Percentiles rank a stretch among this genome's conserved stretches.
These are phyloP conservation scores for Aplochiton taeniatus DNA, from an alignment of 2,797 vertebrate genomes.

Conservation along the genomic window DNA sequence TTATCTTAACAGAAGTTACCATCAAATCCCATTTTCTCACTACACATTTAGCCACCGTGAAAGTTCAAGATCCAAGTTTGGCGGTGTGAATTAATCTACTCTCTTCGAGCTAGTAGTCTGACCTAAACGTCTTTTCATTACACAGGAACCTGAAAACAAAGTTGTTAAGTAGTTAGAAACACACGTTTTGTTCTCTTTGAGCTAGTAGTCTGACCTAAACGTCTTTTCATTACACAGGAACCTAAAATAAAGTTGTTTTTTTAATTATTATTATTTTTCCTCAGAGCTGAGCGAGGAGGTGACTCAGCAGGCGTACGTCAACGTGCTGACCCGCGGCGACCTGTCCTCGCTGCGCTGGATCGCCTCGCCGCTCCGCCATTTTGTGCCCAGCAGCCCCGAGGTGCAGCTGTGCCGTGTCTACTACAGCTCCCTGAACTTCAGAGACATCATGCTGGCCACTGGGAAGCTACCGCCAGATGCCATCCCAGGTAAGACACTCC, in stretches of 20 bases:
- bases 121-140: too few species aligned
- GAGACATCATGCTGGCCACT: constrained; percentile 95
- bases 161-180: too few species aligned
- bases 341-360: constrained; percentile 94
- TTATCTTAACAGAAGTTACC: too few species aligned
- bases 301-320: constrained; percentile 89
- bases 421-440: constrained; percentile 94
- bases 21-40: too few species aligned
- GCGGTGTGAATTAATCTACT: too few species aligned
- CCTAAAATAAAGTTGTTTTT: neutral
- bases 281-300: constrained; percentile 78
- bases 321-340: constrained; percentile 89
- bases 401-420: constrained; percentile 83
- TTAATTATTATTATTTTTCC: constrained; percentile 1
- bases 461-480: constrained; percentile 94
- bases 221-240: too few species aligned
- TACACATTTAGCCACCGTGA: too few species aligned
- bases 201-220: too few species aligned
- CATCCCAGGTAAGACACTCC: constrained; percentile 84
- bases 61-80: too few species aligned
- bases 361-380: constrained; percentile 82
- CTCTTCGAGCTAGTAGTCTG: too few species aligned
- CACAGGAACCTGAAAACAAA: too few species aligned
- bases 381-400: constrained; percentile 49
- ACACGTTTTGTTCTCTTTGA: too few species aligned